Conservation (phyloP, 2,888 invertebrate genomes). For the Pristionchus exspectatus region DNA sequence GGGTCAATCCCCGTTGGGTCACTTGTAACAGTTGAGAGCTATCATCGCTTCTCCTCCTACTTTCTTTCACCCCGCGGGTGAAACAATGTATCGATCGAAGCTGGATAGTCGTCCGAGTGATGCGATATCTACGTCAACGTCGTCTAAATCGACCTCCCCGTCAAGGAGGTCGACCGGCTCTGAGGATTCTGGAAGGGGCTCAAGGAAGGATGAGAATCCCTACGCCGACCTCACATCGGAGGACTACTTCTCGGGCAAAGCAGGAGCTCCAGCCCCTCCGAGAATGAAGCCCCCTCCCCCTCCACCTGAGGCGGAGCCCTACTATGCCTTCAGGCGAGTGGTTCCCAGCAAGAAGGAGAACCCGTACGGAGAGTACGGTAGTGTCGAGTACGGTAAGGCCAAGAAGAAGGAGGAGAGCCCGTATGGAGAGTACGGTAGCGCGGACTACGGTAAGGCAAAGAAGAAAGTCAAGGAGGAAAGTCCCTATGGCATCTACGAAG, state of each 20-base stretch:
- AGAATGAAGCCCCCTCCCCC: constrained; percentile 11
- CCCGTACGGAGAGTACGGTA: constrained; percentile 24
- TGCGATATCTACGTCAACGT: background rate
- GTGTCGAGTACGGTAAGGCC: background rate
- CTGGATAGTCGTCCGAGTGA: constrained; percentile 12
- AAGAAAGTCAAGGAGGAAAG: constrained; percentile 10
- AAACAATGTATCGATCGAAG: constrained; percentile 33
- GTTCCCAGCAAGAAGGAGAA: background rate
- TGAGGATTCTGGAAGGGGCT: constrained; percentile 19
- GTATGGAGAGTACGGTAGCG: constrained; percentile 47
- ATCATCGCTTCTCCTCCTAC: background rate
- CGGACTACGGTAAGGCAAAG: background rate
- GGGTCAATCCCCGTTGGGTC: constrained; percentile 44
- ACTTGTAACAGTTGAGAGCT: constrained; percentile 36
- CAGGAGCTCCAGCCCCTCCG: background rate
- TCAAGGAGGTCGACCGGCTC: background rate
- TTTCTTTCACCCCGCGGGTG: background rate
- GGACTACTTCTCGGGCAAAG: constrained; percentile 4
- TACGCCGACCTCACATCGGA: constrained; percentile 21
- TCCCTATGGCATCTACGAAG: constrained; percentile 23
- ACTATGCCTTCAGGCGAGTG: background rate
- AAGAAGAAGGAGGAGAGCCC: background rate
- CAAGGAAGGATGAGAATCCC: background rate
- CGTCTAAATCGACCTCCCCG: background rate
- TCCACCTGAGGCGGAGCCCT: background rate